phyloP scores from a whole-genome alignment of 2,113 vertebrate genomes.

The Myodes glareolus region DNA sequence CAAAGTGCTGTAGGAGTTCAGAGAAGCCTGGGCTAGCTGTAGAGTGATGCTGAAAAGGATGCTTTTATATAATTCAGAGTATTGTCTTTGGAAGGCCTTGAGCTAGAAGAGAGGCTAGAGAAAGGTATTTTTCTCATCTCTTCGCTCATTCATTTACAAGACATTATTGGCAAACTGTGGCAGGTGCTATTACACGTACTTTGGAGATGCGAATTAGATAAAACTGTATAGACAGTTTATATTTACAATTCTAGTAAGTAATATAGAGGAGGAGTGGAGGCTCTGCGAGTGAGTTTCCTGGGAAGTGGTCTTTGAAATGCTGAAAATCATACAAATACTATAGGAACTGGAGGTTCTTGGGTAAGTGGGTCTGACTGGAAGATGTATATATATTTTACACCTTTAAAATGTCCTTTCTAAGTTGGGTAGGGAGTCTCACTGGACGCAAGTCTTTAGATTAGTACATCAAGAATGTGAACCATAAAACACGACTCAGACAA shows the following conservation, averaged over 20 bases:
- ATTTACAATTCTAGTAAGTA: conserved; percentile 5
- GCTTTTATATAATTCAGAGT: background rate
- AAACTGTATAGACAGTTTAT: background rate
- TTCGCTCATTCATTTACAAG: background rate
- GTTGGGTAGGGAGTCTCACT: background rate
- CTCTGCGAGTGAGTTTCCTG: background rate
- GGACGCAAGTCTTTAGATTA: conserved; percentile 39
- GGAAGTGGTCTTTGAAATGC: background rate
- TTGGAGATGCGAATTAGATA: background rate
- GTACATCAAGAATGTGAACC: conserved; percentile 22
- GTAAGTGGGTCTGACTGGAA: background rate
- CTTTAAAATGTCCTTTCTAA: conserved; percentile 46
- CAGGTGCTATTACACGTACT: background rate
- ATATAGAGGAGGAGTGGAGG: background rate
- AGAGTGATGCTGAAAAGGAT: background rate
- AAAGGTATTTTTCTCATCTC: background rate
- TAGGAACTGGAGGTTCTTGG: background rate
- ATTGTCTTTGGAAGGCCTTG: conserved; percentile 37
- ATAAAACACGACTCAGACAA: background rate
- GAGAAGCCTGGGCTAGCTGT: background rate
- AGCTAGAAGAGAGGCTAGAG: background rate
- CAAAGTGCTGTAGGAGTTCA: background rate
- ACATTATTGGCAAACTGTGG: background rate
- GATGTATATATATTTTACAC: background rate
- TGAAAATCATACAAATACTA: conserved; percentile 18